Base-by-base conservation (phyloP, 64 coral and sea anemone genomes). In the Dendrophyllia cribrosa region DNA sequence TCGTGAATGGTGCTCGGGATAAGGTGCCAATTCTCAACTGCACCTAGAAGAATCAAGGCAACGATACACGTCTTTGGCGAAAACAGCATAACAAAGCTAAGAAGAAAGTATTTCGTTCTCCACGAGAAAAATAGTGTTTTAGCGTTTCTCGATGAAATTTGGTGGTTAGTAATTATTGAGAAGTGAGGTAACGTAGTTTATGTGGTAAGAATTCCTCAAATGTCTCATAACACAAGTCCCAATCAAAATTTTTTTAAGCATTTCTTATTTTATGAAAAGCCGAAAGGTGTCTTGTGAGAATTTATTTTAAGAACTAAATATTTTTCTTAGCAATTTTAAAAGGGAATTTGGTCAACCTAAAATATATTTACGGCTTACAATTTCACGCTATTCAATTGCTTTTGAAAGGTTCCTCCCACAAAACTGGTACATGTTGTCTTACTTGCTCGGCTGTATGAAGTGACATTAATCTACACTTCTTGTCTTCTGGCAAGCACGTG, bases 81-180 rank as follows among this genome's bases (percentile, higher is more conserved):
- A 77, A 55, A 55, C 75, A 17, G 21, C 75, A 77, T 77, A 20
- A 10, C 75, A 55, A 52, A 3, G 7, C 17, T 77, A 10, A 2
- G 15, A 52, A 49, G 3, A 52, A 75, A 48, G 14, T 17, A 12
- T 25, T 6, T 56, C 19, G 20, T 23, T 77, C 13, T 53, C 19
- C 4, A 55, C 6, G 75, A 16, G 17, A 77, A 77, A 56, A 25
- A 55, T 64, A 14, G 4, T 17, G 51, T 11, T 55, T 22, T 9
- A 4, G 17, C 16, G 17, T 77, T 13, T 55, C 51, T 22, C 7
- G 17, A 9, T 22, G 11, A 13, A 23, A 23, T 77, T 56, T 21
- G 6, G 16, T 77, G 10, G 75, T 77, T 77, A 77, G 53, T 77
- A 56, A 56, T 56, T 56, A 55, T 77, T 77, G 51, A 77, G 53